A percentile compares a stretch with the other conserved stretches of the same genome.
Conservation (phyloP, 2,888 invertebrate genomes). For the Drosophila macrothrix region DNA sequence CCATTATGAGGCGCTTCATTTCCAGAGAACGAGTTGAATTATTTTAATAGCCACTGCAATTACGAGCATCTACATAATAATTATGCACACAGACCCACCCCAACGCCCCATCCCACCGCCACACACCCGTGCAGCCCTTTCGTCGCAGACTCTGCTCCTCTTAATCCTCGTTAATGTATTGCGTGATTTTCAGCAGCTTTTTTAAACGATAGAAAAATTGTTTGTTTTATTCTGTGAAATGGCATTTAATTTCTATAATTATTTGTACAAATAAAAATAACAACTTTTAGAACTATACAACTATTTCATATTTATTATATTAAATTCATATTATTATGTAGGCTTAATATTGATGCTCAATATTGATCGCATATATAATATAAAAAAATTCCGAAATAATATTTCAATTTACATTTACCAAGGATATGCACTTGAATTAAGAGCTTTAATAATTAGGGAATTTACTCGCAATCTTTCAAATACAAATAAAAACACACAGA, state of each 20-base stretch:
- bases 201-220: conserved; percentile 19
- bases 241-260: background rate
- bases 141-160: conserved; percentile 17
- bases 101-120: background rate
- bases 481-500: fast-evolving
- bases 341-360: background rate
- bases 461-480: background rate
- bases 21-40: conserved; percentile 47
- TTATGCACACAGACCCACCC: conserved; percentile 13
- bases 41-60: conserved; percentile 71
- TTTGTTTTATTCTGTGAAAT: conserved; percentile 7
- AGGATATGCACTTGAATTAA: background rate
- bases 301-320: background rate
- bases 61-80: conserved; percentile 42
- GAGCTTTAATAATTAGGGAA: background rate
- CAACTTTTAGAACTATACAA: background rate
- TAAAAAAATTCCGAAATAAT: background rate
- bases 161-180: conserved; percentile 24
- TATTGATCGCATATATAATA: background rate
- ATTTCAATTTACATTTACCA: background rate
- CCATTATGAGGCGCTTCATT: conserved; percentile 39
- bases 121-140: conserved; percentile 4
- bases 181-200: conserved; percentile 33
- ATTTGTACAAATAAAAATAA: too few species aligned
- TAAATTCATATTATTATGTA: background rate